A percentile compares a stretch with the other conserved stretches of the same genome.
Evolutionary conservation across 2,888 invertebrate species (phyloP).

Genomic region (Idaea biselata): DNA sequence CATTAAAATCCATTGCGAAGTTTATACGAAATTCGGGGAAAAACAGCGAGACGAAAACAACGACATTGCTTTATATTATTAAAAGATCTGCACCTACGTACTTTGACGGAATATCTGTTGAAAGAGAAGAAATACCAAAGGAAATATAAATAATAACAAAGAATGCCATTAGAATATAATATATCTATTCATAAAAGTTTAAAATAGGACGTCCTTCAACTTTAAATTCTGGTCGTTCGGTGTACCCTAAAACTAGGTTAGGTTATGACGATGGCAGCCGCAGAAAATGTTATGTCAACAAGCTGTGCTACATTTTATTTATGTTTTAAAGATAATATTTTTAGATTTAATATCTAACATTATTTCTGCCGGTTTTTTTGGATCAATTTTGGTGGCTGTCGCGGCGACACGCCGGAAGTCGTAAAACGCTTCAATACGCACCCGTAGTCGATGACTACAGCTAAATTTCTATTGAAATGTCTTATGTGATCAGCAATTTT

Average conservation of each 20-base stretch:
- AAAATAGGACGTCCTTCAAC: background rate
- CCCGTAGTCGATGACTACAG: slow-evolving; percentile 27
- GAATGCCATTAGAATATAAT: slow-evolving; percentile 5
- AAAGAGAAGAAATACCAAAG: slow-evolving; percentile 7
- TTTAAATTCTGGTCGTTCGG: background rate
- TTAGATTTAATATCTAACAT: slow-evolving; percentile 54
- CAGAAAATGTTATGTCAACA: background rate
- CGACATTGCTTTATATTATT: slow-evolving; percentile 2
- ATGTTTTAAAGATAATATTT: slow-evolving; percentile 41
- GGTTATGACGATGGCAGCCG: background rate
- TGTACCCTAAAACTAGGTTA: slow-evolving; percentile 3
- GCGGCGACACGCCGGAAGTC: slow-evolving; percentile 65
- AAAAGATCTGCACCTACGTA: background rate
- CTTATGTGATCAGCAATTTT: slow-evolving; percentile 2
- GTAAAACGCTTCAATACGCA: slow-evolving; percentile 55
- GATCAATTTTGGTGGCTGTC: slow-evolving; percentile 50
- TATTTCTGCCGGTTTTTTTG: slow-evolving; percentile 60
- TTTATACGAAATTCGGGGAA: too few species aligned
- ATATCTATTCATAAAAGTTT: background rate
- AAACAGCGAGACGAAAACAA: too few species aligned
- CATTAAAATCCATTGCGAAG: too few species aligned
- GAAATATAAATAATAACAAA: background rate
- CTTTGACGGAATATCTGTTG: background rate
- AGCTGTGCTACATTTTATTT: slow-evolving; percentile 20
- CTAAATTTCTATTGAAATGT: background rate